Base-by-base conservation (phyloP, 1,140 invertebrate species). In the Octopus sinensis region DNA sequence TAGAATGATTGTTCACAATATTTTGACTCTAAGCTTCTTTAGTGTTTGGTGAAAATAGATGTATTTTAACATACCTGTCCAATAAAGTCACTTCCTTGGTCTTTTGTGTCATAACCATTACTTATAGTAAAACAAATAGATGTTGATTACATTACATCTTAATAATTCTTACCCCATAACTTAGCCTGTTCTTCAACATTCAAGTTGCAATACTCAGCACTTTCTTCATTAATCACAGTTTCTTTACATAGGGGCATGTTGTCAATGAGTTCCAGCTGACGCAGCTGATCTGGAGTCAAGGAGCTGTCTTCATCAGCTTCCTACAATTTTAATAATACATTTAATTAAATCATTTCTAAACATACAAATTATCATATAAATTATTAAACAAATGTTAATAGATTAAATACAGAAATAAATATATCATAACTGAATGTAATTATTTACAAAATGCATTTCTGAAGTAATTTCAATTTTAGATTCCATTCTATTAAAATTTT, bases 191-290 rank as follows among this genome's bases (percentile, higher is more conserved):
- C 87, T 7, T 80, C 82, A 51, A 77, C 30, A 51, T 86, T 85
- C 54, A 79, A n/a, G 43, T 43, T 54, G 43, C 79, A 53, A 78
- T 78, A n/a, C n/a, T 23, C n/a, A n/a, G n/a, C 77, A 78, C 84
- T 81, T 68, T 85, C 84, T 54, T 83, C 77, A 4, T 86, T 81
- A 30, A 86, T 84, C 82, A 89, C 88, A 43, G 83, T 84, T 82
- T 90, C 88, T 79, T 86, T 88, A 43, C 85, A 87, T 9, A 89
- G 82, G 5, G 89, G 89, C 89, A 91, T 92, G 53, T 85, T 89
- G 79, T 92, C 91, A n/a, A 91, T 90, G 81, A 88, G 82, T 80
- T 88, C 89, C 71, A 91, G 85, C 83, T 92, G 91, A 43, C 89
- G 87, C 83, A 91, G 88, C 79, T 90, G 90, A 76, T 90, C 90